Evolutionary conservation across 2,888 invertebrate species (phyloP).

Genomic region (Drosophila peninsularis): DNA sequence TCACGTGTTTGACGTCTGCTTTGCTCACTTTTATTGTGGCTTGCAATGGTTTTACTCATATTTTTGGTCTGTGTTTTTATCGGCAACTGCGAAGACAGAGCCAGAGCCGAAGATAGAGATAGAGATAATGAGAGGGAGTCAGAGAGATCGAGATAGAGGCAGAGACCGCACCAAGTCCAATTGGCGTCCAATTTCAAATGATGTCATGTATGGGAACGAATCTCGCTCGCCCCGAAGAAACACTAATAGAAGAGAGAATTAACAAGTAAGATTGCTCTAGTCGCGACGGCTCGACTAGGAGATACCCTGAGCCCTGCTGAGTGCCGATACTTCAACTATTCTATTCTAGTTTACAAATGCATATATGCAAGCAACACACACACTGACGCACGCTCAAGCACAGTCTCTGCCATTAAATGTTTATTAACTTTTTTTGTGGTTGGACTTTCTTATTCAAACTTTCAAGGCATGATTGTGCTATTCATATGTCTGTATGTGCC

Average conservation of each 20-base stretch:
- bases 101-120: background rate
- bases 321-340: too few relatives aligned
- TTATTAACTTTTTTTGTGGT: too few relatives aligned
- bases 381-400: too few relatives aligned
- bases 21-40: background rate
- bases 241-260: conserved; percentile 1
- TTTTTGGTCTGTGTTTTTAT: conserved; percentile 1
- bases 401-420: too few relatives aligned
- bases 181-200: conserved; percentile 31
- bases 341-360: too few relatives aligned
- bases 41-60: background rate
- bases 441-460: too few relatives aligned
- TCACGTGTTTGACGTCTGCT: conserved; percentile 25
- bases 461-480: too few relatives aligned
- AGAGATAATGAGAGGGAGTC: background rate
- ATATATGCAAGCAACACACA: too few relatives aligned
- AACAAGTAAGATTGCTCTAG: too few relatives aligned
- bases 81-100: background rate
- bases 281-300: too few relatives aligned
- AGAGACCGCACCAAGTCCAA: conserved; percentile 13
- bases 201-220: conserved; percentile 37
- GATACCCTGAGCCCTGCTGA: too few relatives aligned
- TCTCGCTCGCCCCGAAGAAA: background rate
- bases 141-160: background rate
- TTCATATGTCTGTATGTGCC: too few relatives aligned